Percentiles rank a stretch among this genome's conserved stretches.
Conservation (phyloP, 2,888 invertebrate genomes). For the Heliconius ethilla region DNA sequence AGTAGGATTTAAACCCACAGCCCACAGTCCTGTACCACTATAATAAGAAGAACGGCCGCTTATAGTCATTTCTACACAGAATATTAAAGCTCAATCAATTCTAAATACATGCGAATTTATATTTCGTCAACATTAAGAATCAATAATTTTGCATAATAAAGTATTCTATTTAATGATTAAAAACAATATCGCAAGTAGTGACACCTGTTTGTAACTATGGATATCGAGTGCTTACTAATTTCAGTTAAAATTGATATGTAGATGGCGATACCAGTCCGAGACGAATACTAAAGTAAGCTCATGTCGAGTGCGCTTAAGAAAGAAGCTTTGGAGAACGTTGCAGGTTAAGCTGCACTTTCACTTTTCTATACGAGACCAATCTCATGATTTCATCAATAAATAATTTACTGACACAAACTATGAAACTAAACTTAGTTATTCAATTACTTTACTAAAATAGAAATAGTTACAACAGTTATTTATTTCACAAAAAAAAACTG, state of each 20-base stretch:
- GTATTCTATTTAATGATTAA: neutral
- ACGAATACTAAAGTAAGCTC: constrained; percentile 19
- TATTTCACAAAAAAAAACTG: too few relatives aligned
- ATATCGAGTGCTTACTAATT: constrained; percentile 7
- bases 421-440: neutral
- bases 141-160: neutral
- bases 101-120: too few relatives aligned
- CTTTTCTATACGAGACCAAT: constrained; percentile 16
- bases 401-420: neutral
- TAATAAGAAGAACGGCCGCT: neutral
- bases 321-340: constrained; percentile 9
- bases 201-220: constrained; percentile 24
- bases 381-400: neutral
- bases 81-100: neutral
- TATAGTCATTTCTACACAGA: neutral
- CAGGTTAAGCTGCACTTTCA: constrained; percentile 19
- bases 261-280: constrained; percentile 32
- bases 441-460: neutral
- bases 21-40: neutral
- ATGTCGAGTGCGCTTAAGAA: constrained; percentile 6
- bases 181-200: constrained; percentile 17
- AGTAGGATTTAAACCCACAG: neutral
- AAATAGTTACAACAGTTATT: neutral
- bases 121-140: neutral
- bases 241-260: constrained; percentile 12